Evolutionary conservation across 2,797 vertebrate species (phyloP).

Genomic region (Bradypodion ventrale): DNA sequence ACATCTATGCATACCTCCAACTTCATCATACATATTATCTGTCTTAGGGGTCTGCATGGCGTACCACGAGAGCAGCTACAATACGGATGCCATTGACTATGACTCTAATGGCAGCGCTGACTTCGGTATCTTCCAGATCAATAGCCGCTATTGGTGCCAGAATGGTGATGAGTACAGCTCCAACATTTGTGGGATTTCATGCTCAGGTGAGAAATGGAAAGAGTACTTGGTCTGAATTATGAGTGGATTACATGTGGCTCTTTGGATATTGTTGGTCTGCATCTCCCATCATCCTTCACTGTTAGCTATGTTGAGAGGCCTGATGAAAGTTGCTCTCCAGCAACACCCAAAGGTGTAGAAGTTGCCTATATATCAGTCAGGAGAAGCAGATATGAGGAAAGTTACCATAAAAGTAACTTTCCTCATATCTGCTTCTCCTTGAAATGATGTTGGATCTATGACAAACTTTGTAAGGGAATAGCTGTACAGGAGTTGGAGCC

Average conservation of each 20-base stretch:
- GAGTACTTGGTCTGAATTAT: background rate
- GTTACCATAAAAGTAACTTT: no score
- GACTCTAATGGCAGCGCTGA: conserved; percentile 72
- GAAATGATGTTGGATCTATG: no score
- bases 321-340: background rate
- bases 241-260: background rate
- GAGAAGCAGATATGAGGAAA: no score
- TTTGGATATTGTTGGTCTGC: background rate
- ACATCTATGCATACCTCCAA: background rate
- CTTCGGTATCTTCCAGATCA: conserved; percentile 88
- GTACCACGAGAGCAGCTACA: conserved; percentile 74
- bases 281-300: background rate
- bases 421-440: no score
- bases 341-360: background rate
- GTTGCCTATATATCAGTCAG: no score
- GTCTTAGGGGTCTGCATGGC: conserved; percentile 79
- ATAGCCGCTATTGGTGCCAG: conserved; percentile 82
- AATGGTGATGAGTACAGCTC: conserved; percentile 43
- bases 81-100: conserved; percentile 61
- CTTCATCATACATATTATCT: background rate
- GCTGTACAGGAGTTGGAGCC: background rate
- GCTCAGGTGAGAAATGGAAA: conserved; percentile 36
- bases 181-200: conserved; percentile 71
- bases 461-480: background rate
- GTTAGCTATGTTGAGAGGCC: background rate